A percentile compares a stretch with the other conserved stretches of the same genome.
Evolutionary conservation across 2,113 vertebrate genomes (phyloP).

Genomic region (Hydrochoerus hydrochaeris): DNA sequence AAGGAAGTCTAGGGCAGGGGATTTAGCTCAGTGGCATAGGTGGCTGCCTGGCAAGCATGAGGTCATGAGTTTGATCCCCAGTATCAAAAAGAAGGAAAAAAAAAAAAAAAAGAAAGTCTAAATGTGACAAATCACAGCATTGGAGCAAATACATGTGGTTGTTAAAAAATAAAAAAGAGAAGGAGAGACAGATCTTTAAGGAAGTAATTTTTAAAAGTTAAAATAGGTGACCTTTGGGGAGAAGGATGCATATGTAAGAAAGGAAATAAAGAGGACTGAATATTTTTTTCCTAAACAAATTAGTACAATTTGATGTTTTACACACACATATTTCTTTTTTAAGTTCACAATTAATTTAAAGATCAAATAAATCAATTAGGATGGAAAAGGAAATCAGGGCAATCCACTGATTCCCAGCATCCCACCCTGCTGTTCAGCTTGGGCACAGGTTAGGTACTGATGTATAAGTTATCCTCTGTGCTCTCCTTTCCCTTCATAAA

Average conservation of each 20-base stretch:
- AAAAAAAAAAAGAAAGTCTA: not conserved
- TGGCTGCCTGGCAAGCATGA: too few relatives aligned
- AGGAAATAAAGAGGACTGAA: not conserved
- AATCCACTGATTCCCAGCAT: not conserved
- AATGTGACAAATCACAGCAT: not conserved
- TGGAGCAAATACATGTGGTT: not conserved
- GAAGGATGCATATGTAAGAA: not conserved
- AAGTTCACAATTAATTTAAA: not conserved
- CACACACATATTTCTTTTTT: not conserved
- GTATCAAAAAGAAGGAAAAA: too few relatives aligned
- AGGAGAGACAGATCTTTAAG: not conserved
- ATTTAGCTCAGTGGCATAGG: too few relatives aligned
- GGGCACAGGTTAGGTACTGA: not conserved
- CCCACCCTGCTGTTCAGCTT: not conserved
- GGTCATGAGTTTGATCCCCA: too few relatives aligned
- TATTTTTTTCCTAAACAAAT: not conserved
- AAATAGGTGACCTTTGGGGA: not conserved
- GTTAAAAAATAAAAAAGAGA: not conserved
- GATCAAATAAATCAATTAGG: not conserved
- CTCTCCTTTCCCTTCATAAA: not conserved
- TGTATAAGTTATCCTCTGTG: not conserved
- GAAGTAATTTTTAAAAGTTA: not conserved
- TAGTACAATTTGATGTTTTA: constrained; percentile 19
- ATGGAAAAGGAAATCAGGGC: not conserved
- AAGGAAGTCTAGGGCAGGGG: not conserved